Conservation (phyloP, 2,888 invertebrate genomes). For the Oxystoma pomonae region DNA sequence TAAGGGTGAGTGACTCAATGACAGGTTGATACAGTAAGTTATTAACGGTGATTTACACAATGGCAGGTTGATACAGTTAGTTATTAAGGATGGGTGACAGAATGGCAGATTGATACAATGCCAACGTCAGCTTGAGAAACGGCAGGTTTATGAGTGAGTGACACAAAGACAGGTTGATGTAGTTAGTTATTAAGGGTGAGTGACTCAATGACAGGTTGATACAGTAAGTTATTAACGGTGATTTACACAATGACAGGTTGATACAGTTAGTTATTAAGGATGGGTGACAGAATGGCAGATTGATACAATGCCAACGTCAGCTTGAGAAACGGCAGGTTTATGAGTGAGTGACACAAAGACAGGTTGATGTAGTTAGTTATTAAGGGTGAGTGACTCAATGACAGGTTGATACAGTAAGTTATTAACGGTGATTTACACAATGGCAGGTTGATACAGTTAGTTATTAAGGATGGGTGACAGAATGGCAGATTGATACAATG, state of each 20-base stretch:
- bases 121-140: constrained; percentile 68
- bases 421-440: constrained; percentile 68
- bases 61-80: constrained; percentile 86
- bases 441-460: constrained; percentile 86
- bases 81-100: constrained; percentile 74
- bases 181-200: constrained; percentile 83
- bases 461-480: constrained; percentile 74
- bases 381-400: constrained; percentile 65
- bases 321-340: constrained; percentile 84
- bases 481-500: too few species aligned
- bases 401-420: too few species aligned
- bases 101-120: too few species aligned
- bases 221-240: constrained; percentile 53
- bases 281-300: too few species aligned
- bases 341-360: constrained; percentile 75
- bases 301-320: constrained; percentile 53
- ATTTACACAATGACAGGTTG: constrained; percentile 84
- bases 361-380: constrained; percentile 88
- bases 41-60: constrained; percentile 68
- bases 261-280: constrained; percentile 91
- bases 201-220: too few species aligned
- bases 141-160: constrained; percentile 77
- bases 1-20: constrained; percentile 65
- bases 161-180: constrained; percentile 86
- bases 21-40: too few species aligned